phyloP scores from a whole-genome alignment of 2,888 invertebrate genomes.

The Elmis aenea region DNA sequence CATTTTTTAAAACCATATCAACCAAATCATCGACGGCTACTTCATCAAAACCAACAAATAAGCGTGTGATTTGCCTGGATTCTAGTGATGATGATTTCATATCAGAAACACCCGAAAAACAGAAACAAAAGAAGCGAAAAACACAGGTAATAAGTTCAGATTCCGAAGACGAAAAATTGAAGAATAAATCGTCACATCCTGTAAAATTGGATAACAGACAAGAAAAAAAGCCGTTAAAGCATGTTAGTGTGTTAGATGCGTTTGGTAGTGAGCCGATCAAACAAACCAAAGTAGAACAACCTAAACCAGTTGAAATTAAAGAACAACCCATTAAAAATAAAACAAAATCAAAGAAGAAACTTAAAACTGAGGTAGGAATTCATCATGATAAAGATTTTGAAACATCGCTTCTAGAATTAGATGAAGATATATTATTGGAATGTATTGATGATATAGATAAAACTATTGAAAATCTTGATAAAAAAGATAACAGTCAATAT shows the following conservation, averaged over 20 bases:
- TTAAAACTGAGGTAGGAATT: slow-evolving; percentile 46
- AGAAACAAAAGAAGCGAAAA: slow-evolving; percentile 28
- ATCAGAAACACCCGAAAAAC: slow-evolving; percentile 49
- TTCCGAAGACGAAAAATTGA: slow-evolving; percentile 27
- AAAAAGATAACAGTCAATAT: slow-evolving; percentile 8
- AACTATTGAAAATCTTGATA: slow-evolving; percentile 30
- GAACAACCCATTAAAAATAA: slow-evolving; percentile 13
- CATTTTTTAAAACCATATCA: slow-evolving; percentile 49
- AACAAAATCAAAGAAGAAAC: slow-evolving; percentile 19
- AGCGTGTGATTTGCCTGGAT: slow-evolving; percentile 43
- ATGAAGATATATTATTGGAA: slow-evolving; percentile 48
- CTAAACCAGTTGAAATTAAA: slow-evolving; percentile 17
- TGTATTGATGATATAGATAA: slow-evolving; percentile 35
- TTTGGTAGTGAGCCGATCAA: slow-evolving; percentile 61
- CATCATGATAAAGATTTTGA: slow-evolving; percentile 69
- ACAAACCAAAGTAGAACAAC: slow-evolving; percentile 43
- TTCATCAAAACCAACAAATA: slow-evolving; percentile 34
- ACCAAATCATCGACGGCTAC: slow-evolving; percentile 30
- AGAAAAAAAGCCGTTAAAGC: slow-evolving; percentile 38
- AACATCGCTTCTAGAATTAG: slow-evolving; percentile 61
- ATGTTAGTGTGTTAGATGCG: slow-evolving; percentile 49
- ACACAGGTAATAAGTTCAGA: slow-evolving; percentile 30
- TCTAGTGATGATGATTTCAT: slow-evolving; percentile 57
- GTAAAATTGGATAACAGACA: slow-evolving; percentile 7
- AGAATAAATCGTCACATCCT: slow-evolving; percentile 21